phyloP scores from a whole-genome alignment of 2,888 invertebrate species.

The Pecten maximus region DNA sequence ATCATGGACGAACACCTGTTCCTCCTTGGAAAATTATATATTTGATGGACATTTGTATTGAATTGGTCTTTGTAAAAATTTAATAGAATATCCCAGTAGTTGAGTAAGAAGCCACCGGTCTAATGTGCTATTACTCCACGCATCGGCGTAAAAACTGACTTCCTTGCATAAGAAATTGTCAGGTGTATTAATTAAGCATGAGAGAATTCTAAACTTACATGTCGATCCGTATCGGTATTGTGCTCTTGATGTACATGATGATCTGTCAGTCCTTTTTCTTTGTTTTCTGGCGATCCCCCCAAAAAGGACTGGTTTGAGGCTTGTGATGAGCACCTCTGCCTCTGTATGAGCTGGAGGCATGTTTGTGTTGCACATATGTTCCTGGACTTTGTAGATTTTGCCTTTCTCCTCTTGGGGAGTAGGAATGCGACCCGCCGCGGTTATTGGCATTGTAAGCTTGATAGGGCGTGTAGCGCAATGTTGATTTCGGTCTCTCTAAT shows the following conservation, averaged over 20 bases:
- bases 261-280: background rate
- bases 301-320: background rate
- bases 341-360: background rate
- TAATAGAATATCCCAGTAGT: slow-evolving; percentile 33
- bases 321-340: background rate
- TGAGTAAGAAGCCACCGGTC: slow-evolving; percentile 16
- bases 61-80: slow-evolving; percentile 18
- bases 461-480: background rate
- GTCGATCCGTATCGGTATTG: background rate
- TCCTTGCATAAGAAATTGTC: slow-evolving; percentile 37
- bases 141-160: background rate
- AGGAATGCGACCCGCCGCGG: background rate
- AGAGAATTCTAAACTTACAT: background rate
- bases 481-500: background rate
- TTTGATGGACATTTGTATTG: background rate
- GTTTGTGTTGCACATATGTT: background rate
- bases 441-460: background rate
- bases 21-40: slow-evolving; percentile 17
- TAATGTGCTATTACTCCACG: background rate
- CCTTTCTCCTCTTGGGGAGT: background rate
- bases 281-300: background rate
- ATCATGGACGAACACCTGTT: background rate
- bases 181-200: background rate
- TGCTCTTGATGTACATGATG: too few relatives aligned
- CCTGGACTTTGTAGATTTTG: background rate